Evolutionary conservation across 2,797 vertebrate species (phyloP).

Genomic region (Notoglanidium macrostoma): DNA sequence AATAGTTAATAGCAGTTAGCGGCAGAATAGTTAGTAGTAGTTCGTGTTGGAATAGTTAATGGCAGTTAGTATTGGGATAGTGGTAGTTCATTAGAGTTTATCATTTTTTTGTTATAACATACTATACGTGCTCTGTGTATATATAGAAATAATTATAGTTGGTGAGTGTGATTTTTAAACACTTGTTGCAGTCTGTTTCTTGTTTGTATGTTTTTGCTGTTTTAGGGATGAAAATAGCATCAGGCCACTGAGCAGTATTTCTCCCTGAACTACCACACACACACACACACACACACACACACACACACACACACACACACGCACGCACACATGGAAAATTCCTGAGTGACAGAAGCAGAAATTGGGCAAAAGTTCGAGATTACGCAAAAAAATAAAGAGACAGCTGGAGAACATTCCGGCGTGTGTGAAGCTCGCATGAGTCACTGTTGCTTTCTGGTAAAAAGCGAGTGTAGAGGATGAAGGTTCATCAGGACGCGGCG

Average conservation of each 20-base stretch:
- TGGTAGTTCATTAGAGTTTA: no score
- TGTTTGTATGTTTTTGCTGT: not conserved
- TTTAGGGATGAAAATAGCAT: not conserved
- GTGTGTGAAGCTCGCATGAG: not conserved
- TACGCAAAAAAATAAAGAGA: not conserved
- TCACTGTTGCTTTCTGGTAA: not conserved
- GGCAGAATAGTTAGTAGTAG: no score
- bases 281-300: not conserved
- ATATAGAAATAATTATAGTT: no score
- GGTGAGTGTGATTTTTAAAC: not conserved
- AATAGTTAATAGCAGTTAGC: no score
- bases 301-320: no score
- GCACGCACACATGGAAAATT: constrained; percentile 23
- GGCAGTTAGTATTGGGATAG: no score
- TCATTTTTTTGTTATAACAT: no score
- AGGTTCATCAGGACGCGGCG: not conserved
- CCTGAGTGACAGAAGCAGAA: constrained; percentile 25
- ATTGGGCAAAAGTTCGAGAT: constrained; percentile 6
- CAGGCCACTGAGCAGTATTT: not conserved
- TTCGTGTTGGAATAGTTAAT: no score
- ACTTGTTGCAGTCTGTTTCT: not conserved
- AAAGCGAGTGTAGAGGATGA: not conserved
- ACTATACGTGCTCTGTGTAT: no score
- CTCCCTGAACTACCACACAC: not conserved
- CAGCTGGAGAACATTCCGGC: not conserved